Conservation (phyloP, 2,797 vertebrate genomes). For the Urosaurus nigricauda region DNA sequence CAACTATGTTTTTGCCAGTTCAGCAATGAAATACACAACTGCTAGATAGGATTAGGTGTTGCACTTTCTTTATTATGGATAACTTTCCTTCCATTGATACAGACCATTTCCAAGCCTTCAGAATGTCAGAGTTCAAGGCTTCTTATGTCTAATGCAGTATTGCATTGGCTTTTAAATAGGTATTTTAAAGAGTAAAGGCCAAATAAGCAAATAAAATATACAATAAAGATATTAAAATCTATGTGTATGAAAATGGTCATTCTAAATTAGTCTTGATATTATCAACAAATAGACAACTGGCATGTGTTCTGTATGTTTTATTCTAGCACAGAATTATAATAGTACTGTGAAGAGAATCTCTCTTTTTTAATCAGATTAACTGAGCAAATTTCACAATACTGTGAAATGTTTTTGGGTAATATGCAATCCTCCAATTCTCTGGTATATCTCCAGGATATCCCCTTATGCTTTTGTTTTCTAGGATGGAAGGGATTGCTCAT, state of each 20-base stretch:
- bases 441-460: neutral
- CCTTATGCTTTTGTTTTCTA: neutral
- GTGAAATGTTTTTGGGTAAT: neutral
- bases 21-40: neutral
- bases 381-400: neutral
- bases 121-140: neutral
- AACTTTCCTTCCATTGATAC: neutral
- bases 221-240: neutral
- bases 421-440: neutral
- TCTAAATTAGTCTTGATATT: conserved; percentile 2
- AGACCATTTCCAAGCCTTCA: neutral
- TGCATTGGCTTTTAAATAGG: neutral
- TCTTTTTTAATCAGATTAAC: neutral
- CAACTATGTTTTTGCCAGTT: neutral
- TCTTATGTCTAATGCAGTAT: neutral
- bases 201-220: conserved; percentile 1
- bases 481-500: neutral
- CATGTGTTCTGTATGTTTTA: neutral
- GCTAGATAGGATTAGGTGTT: neutral
- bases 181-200: neutral
- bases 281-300: conserved; percentile 12
- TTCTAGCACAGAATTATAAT: conserved; percentile 8
- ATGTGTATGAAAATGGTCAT: neutral
- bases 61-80: neutral
- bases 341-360: neutral